Evolutionary conservation across 2,113 vertebrate species (phyloP).

Genomic region (Rhineura floridana): DNA sequence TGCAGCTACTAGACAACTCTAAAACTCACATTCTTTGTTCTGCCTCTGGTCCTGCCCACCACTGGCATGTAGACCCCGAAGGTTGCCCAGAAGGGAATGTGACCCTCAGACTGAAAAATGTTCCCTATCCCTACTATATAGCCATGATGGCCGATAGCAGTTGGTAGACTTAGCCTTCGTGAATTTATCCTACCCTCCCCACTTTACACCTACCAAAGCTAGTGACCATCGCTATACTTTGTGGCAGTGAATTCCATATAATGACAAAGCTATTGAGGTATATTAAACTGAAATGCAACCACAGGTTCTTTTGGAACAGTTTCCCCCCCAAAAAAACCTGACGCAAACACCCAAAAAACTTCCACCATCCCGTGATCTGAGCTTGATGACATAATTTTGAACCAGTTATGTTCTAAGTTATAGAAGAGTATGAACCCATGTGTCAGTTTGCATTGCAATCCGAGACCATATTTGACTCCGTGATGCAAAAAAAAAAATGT

Average conservation of each 20-base stretch:
- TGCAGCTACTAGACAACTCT: too few relatives aligned
- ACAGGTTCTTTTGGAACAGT: background rate
- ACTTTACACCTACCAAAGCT: background rate
- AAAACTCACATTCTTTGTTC: too few relatives aligned
- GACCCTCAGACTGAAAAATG: too few relatives aligned
- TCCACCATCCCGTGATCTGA: background rate
- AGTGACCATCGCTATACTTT: background rate
- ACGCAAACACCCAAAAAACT: background rate
- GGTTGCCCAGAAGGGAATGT: too few relatives aligned
- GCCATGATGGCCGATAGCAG: too few relatives aligned
- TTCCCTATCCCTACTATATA: too few relatives aligned
- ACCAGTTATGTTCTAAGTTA: background rate
- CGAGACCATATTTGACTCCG: background rate
- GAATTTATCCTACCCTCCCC: background rate
- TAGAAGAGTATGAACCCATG: background rate
- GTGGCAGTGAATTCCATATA: too few relatives aligned
- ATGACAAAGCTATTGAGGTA: background rate
- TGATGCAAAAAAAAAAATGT: accelerated
- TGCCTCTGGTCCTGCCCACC: too few relatives aligned
- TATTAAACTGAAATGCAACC: conserved; percentile 10
- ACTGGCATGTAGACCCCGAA: too few relatives aligned
- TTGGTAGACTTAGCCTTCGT: background rate
- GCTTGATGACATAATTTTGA: background rate
- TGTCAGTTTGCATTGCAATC: background rate
- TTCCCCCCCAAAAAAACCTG: background rate